Base-by-base conservation (phyloP, 2,888 invertebrate species). In the Drosophila ustulata region DNA sequence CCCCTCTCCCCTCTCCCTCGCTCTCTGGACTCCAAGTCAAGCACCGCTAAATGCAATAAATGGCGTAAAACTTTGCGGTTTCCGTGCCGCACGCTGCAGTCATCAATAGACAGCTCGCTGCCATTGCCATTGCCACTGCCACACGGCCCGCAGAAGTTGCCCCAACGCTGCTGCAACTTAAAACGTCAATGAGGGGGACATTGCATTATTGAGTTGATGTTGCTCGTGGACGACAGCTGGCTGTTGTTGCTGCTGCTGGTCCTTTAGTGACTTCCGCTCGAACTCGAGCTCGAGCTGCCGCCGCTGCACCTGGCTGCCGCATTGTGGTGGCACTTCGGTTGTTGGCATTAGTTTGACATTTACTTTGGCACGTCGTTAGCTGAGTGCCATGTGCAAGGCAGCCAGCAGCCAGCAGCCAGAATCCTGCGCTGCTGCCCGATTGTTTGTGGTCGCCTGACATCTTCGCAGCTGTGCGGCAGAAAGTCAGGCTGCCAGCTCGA, bases 331-430 rank as follows among this genome's bases (percentile, higher is more conserved):
- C 63, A 66, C 80, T 79, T 70, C 53, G 80, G 62, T 63, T 80
- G 68, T 65, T 71, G 87, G 89, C 89, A 83, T 83, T 83, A 83
- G 83, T 89, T 83, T 83, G 89, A 87, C 83, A 83, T 83, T 89
- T 89, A 83, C 83, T 83, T 83, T 78, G 84, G 88, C 83, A 89
- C 78, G 82, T 83, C 83, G 83, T 83, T 83, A 87, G 78, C 58
- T 71, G 88, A 88, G 88, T 85, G 88, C 76, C 68, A 72, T 70
- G 58, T 64, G 71, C 55, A 39, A 49, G 58, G 34, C 69, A 18
- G n/a, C n/a, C n/a, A n/a, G n/a, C n/a, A 18, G 18, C n/a, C n/a
- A n/a, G 18, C 18, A 18, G 18, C 18, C 18, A 43, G 25, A 28
- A 4, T 41, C 37, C 47, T 45, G 25, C 45, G 18, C 61, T 50